Percentiles rank a stretch among this genome's conserved stretches.
Evolutionary conservation across 2,888 invertebrate species (phyloP).

Genomic region (Drosophila mercatorum): DNA sequence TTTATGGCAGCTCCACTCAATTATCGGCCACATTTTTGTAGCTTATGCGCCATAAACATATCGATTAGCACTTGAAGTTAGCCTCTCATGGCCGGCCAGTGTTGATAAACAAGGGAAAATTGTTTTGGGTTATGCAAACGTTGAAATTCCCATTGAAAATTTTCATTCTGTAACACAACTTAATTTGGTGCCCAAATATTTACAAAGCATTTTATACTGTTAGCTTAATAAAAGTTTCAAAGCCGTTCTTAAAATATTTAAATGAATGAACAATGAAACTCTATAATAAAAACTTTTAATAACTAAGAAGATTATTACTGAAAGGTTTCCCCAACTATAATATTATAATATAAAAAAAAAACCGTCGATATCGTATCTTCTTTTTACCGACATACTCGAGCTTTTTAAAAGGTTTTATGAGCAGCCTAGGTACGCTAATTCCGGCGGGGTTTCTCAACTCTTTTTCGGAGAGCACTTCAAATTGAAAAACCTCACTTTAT

Average conservation of each 20-base stretch:
- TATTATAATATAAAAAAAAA: too few relatives aligned
- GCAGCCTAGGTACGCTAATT: neutral
- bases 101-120: conserved; percentile 29
- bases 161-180: neutral
- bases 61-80: conserved; percentile 47
- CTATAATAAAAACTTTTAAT: too few relatives aligned
- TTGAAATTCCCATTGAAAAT: neutral
- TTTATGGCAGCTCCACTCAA: conserved; percentile 43
- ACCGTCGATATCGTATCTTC: too few relatives aligned
- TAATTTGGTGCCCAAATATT: neutral
- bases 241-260: too few relatives aligned
- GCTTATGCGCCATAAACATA: conserved; percentile 39
- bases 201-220: neutral
- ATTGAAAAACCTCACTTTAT: neutral
- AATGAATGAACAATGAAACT: too few relatives aligned
- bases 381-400: too few relatives aligned
- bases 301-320: neutral
- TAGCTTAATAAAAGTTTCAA: too few relatives aligned
- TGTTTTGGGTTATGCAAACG: conserved; percentile 9
- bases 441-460: too few relatives aligned
- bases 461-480: neutral
- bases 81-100: conserved; percentile 18
- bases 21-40: conserved; percentile 25
- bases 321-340: neutral
- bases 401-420: too few relatives aligned